Conservation (phyloP, 2,888 invertebrate species). For the Lymantria monacha region DNA sequence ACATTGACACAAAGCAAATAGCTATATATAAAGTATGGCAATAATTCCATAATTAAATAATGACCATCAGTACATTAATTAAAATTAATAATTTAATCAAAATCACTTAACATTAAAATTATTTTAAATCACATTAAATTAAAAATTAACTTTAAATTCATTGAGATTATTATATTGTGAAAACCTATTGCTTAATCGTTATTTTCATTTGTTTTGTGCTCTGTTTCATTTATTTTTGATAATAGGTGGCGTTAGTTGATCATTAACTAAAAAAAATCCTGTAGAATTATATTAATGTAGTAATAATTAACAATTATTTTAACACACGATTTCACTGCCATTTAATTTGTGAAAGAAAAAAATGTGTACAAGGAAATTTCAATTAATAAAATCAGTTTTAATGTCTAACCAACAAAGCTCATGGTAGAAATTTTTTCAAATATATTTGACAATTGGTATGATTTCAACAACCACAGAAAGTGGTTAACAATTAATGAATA, state of each 20-base stretch:
- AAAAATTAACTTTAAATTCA: constrained; percentile 32
- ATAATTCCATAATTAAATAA: constrained; percentile 2
- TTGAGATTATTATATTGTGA: constrained; percentile 19
- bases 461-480: too few species aligned
- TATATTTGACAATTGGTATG: too few species aligned
- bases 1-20: not conserved
- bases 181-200: not conserved
- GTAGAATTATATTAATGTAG: too few species aligned
- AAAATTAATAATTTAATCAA: constrained; percentile 32
- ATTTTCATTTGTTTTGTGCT: constrained; percentile 26
- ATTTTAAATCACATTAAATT: constrained; percentile 42
- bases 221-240: constrained; percentile 6
- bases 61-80: constrained; percentile 16
- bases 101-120: constrained; percentile 31
- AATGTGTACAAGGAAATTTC: too few species aligned
- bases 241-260: constrained; percentile 16
- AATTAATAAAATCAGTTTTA: too few species aligned
- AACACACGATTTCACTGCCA: too few species aligned
- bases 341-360: too few species aligned
- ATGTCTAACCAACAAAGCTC: too few species aligned
- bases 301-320: too few species aligned
- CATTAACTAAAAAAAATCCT: too few species aligned
- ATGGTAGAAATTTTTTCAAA: too few species aligned
- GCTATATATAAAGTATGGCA: constrained; percentile 20
- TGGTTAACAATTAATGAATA: too few species aligned